A percentile compares a stretch with the other conserved stretches of the same genome.
Evolutionary conservation across 2,113 vertebrate species (phyloP).

Genomic region (Rallus limicola): DNA sequence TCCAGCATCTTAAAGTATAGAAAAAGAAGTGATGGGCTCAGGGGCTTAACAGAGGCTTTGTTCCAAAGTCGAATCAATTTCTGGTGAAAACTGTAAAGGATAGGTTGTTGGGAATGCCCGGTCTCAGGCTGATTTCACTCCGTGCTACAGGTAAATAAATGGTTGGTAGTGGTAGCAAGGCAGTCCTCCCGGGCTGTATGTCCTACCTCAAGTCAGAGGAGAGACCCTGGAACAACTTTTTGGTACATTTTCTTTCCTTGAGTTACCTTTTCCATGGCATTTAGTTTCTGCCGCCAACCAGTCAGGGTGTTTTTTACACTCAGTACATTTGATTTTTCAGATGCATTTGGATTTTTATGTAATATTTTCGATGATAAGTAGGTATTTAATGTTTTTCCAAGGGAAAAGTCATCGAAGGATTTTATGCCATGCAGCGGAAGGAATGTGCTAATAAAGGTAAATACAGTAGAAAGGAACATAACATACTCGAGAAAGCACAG

Average conservation of each 20-base stretch:
- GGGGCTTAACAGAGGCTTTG: neutral
- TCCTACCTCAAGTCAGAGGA: neutral
- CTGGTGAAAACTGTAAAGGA: neutral
- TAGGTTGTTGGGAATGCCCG: neutral
- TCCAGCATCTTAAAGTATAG: neutral
- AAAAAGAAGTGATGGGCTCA: neutral
- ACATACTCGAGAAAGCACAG: neutral
- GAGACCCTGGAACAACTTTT: neutral
- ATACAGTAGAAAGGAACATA: neutral
- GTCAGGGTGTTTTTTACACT: neutral
- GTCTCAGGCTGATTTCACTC: neutral
- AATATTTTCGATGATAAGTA: neutral
- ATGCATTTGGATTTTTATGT: neutral
- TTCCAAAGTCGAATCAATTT: neutral
- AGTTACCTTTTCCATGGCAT: neutral
- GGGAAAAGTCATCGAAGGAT: neutral
- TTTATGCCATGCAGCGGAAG: neutral
- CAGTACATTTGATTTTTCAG: neutral
- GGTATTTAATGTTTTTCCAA: neutral
- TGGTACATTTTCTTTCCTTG: neutral
- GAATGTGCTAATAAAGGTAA: neutral
- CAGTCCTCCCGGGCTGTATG: neutral
- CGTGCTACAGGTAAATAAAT: accelerated
- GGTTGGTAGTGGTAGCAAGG: too few species aligned
- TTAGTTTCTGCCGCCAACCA: neutral